A percentile compares a stretch with the other conserved stretches of the same genome.
These are phyloP conservation scores for Astyanax mexicanus DNA, from an alignment of 2,797 vertebrate species.

Conservation along the genomic window DNA sequence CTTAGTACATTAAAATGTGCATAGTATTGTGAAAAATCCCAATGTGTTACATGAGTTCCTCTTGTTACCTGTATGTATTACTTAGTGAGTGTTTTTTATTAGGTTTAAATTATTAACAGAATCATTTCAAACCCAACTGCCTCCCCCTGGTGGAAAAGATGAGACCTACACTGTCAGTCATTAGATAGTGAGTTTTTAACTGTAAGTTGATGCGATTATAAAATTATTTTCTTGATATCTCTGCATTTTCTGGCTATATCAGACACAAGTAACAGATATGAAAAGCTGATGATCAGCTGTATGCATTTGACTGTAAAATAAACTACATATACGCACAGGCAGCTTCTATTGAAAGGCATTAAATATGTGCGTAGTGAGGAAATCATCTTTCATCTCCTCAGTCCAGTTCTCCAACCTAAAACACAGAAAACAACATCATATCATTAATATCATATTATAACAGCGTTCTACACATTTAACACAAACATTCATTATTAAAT, in stretches of 20 bases:
- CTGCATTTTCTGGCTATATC: not conserved
- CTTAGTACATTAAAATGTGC: too few relatives aligned
- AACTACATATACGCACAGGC: not conserved
- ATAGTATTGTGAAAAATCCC: too few relatives aligned
- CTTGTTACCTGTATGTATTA: too few relatives aligned
- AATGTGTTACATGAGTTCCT: too few relatives aligned
- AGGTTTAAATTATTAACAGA: too few relatives aligned
- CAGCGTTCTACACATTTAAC: too few relatives aligned
- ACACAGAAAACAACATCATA: not conserved
- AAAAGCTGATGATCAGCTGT: too few relatives aligned
- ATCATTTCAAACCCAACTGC: not conserved
- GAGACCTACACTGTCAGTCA: not conserved
- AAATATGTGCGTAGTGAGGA: not conserved
- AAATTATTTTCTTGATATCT: too few relatives aligned
- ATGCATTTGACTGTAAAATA: not conserved
- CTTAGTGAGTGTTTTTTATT: too few relatives aligned
- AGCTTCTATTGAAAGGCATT: not conserved
- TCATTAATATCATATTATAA: too few relatives aligned
- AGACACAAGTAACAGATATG: not conserved
- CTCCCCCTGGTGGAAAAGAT: slow-evolving; percentile 5
- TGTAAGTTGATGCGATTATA: not conserved
- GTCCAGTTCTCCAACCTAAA: slow-evolving; percentile 11
- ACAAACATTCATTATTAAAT: too few relatives aligned
- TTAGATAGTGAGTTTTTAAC: too few relatives aligned
- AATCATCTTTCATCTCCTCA: slow-evolving; percentile 1